A percentile compares a stretch with the other conserved stretches of the same genome.
phyloP scores from a whole-genome alignment of 1,140 invertebrate species.

The Rhizoglyphus robini region DNA sequence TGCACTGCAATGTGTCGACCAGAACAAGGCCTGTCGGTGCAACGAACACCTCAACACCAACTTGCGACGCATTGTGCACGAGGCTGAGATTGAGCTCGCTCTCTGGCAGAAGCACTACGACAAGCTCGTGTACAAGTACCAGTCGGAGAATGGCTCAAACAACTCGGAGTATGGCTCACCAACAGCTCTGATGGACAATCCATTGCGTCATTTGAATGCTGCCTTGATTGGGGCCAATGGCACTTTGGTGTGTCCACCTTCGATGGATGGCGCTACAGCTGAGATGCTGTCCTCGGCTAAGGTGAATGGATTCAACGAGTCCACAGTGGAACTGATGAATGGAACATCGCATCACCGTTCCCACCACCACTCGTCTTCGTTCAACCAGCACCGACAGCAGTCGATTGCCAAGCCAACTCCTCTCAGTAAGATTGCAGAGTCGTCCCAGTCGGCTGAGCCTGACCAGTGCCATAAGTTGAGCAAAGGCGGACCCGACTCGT shows the following conservation, averaged over 20 bases:
- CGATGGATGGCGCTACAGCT: too few species aligned
- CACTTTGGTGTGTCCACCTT: not conserved
- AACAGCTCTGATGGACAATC: not conserved
- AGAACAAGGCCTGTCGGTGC: not conserved
- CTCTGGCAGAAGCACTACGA: constrained; percentile 8
- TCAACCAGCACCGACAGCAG: too few species aligned
- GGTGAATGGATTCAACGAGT: not conserved
- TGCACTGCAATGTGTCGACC: not conserved
- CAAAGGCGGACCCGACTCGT: too few species aligned
- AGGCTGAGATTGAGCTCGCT: not conserved
- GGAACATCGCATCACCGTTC: not conserved
- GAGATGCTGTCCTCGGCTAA: too few species aligned
- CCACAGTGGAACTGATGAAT: not conserved
- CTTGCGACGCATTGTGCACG: not conserved
- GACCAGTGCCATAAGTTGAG: too few species aligned
- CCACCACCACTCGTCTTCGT: not conserved
- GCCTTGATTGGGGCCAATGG: not conserved
- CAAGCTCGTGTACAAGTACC: not conserved
- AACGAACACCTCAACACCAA: not conserved
- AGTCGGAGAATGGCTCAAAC: not conserved
- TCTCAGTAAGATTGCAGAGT: not conserved
- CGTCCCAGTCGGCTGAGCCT: too few species aligned
- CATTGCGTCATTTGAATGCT: not conserved
- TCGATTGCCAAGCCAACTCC: not conserved
- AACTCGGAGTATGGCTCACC: not conserved